Conservation (phyloP, 1,140 invertebrate genomes). For the Thaumatotibia leucotreta region DNA sequence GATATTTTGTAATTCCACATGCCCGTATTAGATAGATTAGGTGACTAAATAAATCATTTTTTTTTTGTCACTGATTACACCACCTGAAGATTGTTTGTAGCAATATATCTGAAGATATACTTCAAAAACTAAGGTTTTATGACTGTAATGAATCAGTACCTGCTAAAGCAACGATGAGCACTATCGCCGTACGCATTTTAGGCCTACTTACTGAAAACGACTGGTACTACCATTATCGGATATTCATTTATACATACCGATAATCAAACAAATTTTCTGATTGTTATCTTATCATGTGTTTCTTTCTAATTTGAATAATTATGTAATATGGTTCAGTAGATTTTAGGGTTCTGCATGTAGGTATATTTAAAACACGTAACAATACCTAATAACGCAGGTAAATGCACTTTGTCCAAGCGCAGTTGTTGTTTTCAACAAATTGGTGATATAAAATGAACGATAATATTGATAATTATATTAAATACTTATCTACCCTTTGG, state of each 20-base stretch:
- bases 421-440: too few species aligned
- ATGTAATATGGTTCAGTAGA: not conserved
- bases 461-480: too few species aligned
- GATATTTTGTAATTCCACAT: too few species aligned
- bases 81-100: too few species aligned
- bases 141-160: not conserved
- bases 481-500: too few species aligned
- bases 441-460: too few species aligned
- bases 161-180: not conserved
- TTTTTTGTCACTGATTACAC: too few species aligned
- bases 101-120: too few species aligned
- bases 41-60: too few species aligned
- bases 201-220: not conserved
- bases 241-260: not conserved
- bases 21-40: too few species aligned
- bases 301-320: not conserved
- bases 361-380: not conserved
- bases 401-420: too few species aligned
- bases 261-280: not conserved
- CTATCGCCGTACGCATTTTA: not conserved
- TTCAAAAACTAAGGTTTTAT: too few species aligned
- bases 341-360: not conserved
- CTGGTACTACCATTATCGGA: not conserved
- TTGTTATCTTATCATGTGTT: not conserved
- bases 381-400: not conserved